phyloP scores from a whole-genome alignment of 2,797 vertebrate species.

The Calcarius lapponicus region DNA sequence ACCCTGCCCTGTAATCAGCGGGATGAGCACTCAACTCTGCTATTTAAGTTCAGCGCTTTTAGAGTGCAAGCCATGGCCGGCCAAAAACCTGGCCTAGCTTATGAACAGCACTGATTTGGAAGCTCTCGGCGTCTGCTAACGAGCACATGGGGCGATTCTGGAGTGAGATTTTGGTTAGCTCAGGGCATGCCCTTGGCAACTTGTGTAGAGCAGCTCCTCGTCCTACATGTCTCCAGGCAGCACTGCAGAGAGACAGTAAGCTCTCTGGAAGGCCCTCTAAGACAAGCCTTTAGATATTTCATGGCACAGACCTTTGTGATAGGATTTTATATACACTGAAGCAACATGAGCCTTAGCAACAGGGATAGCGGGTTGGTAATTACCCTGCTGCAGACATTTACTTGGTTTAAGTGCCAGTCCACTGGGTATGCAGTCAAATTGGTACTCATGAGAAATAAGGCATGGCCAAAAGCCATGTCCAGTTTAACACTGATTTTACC shows the following conservation, averaged over 20 bases:
- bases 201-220: rapidly evolving
- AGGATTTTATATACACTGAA: neutral
- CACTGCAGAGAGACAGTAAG: neutral
- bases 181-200: neutral
- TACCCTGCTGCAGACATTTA: neutral
- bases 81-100: neutral
- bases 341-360: neutral
- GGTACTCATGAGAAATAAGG: neutral
- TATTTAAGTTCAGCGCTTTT: neutral
- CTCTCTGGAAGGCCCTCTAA: neutral
- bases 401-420: neutral
- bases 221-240: neutral
- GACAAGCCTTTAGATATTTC: neutral
- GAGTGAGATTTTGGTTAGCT: neutral
- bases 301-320: neutral
- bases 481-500: neutral
- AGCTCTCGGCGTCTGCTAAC: neutral
- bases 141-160: neutral
- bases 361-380: neutral
- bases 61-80: neutral
- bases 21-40: neutral
- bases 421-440: neutral
- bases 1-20: neutral
- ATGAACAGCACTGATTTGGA: neutral
- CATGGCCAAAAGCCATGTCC: neutral